Percentiles rank a stretch among this genome's conserved stretches.
These are phyloP conservation scores for Neoarius graeffei DNA, from an alignment of 2,113 vertebrate species.

Conservation along the genomic window DNA sequence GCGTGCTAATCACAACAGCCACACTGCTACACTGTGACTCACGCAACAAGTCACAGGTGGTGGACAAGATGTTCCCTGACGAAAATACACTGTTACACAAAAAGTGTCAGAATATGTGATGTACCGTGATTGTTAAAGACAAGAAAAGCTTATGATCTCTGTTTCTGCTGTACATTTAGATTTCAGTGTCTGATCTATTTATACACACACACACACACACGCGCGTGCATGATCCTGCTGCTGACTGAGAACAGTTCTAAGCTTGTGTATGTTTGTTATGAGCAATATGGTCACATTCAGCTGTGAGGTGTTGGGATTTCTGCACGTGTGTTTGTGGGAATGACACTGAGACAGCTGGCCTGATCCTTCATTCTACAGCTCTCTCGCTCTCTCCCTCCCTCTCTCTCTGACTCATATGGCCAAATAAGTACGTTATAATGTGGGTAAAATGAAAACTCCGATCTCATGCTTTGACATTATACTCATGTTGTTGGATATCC, in stretches of 20 bases:
- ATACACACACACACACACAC: too few species aligned
- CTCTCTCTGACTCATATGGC: slow-evolving; percentile 40
- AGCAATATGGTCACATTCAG: slow-evolving; percentile 61
- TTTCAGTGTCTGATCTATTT: too few species aligned
- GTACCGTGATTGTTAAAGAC: not conserved
- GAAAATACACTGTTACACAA: not conserved
- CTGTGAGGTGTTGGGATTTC: slow-evolving; percentile 70
- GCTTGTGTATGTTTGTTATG: slow-evolving; percentile 48
- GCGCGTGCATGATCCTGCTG: slow-evolving; percentile 1
- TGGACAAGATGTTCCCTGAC: too few species aligned
- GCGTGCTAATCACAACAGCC: slow-evolving; percentile 37
- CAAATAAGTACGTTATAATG: slow-evolving; percentile 17
- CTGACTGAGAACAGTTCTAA: slow-evolving; percentile 40
- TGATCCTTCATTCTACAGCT: slow-evolving; percentile 63
- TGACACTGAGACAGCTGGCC: slow-evolving; percentile 69
- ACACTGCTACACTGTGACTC: not conserved
- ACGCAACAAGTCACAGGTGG: not conserved
- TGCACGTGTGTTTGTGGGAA: slow-evolving; percentile 71
- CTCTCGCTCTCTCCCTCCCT: slow-evolving; percentile 51
- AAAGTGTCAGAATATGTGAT: not conserved
- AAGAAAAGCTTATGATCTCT: not conserved
- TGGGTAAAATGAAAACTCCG: not conserved
- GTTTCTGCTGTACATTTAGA: not conserved
- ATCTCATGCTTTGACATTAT: slow-evolving; percentile 1
- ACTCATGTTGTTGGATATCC: not conserved